Conservation (phyloP, 2,888 invertebrate genomes). For the Eucera pruinosa region DNA sequence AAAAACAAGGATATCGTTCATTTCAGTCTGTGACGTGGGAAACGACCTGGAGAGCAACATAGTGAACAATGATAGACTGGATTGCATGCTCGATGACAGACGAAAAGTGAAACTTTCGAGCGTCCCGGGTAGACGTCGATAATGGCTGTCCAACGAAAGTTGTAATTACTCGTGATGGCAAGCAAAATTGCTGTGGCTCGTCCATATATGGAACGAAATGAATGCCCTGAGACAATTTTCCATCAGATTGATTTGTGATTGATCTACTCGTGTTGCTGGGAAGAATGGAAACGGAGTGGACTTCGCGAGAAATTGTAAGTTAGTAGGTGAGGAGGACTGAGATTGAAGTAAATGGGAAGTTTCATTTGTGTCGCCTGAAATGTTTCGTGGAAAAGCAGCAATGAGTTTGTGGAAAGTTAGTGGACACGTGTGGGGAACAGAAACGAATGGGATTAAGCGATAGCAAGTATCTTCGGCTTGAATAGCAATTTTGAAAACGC, state of each 20-base stretch:
- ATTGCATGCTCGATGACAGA: constrained; percentile 27
- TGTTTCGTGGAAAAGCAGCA: too few relatives aligned
- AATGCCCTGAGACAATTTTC: not conserved
- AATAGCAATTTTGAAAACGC: too few relatives aligned
- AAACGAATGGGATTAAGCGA: too few relatives aligned
- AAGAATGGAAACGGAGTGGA: not conserved
- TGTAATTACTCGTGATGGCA: not conserved
- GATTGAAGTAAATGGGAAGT: not conserved
- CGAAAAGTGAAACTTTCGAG: not conserved
- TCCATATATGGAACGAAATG: not conserved
- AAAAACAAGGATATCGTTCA: constrained; percentile 20
- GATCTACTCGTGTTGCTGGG: not conserved
- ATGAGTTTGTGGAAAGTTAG: too few relatives aligned
- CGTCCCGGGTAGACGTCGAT: not conserved
- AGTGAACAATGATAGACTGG: constrained; percentile 1
- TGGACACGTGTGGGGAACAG: too few relatives aligned
- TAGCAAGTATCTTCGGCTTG: too few relatives aligned
- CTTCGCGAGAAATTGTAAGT: not conserved
- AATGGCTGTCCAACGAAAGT: not conserved
- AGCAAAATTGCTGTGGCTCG: not conserved
- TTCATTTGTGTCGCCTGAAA: not conserved
- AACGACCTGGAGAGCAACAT: constrained; percentile 23
- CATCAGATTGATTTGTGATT: not conserved
- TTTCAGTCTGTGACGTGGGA: constrained; percentile 53
- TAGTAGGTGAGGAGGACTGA: not conserved